A percentile compares a stretch with the other conserved stretches of the same genome.
Evolutionary conservation across 2,888 invertebrate genomes (phyloP).

Genomic region (Athalia cordata): DNA sequence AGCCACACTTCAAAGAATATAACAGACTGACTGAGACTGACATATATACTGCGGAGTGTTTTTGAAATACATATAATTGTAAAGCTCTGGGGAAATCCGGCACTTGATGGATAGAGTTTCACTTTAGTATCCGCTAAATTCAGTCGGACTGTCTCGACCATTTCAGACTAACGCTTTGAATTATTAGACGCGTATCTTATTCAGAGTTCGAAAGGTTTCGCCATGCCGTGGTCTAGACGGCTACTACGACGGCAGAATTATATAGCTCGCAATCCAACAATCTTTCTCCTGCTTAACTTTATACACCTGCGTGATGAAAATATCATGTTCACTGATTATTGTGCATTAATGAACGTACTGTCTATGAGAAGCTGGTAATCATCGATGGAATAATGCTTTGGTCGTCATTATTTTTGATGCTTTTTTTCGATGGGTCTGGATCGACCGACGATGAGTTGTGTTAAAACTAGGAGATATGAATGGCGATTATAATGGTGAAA

Average conservation of each 20-base stretch:
- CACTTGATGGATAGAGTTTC: too few relatives aligned
- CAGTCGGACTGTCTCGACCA: neutral
- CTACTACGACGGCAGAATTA: neutral
- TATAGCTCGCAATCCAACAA: neutral
- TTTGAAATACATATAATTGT: too few relatives aligned
- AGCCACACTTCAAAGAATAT: neutral
- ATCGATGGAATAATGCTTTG: too few relatives aligned
- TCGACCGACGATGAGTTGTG: neutral
- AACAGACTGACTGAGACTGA: too few relatives aligned
- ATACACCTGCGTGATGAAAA: neutral
- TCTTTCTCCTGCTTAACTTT: conserved; percentile 12
- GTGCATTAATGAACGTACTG: too few relatives aligned
- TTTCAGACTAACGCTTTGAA: neutral
- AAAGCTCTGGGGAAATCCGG: too few relatives aligned
- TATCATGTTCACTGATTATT: too few relatives aligned
- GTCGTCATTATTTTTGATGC: too few relatives aligned
- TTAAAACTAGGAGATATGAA: neutral
- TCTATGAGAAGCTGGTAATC: too few relatives aligned
- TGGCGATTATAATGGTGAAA: conserved; percentile 25
- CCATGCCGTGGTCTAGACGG: neutral
- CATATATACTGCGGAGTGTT: too few relatives aligned
- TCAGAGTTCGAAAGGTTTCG: neutral
- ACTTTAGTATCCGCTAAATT: too few relatives aligned
- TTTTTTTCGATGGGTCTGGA: too few relatives aligned
- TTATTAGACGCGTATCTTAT: neutral